Evolutionary conservation across 1,140 invertebrate genomes (phyloP), one percentile per base, ranked within the genome.

Genomic region (Chironomus tepperi): DNA sequence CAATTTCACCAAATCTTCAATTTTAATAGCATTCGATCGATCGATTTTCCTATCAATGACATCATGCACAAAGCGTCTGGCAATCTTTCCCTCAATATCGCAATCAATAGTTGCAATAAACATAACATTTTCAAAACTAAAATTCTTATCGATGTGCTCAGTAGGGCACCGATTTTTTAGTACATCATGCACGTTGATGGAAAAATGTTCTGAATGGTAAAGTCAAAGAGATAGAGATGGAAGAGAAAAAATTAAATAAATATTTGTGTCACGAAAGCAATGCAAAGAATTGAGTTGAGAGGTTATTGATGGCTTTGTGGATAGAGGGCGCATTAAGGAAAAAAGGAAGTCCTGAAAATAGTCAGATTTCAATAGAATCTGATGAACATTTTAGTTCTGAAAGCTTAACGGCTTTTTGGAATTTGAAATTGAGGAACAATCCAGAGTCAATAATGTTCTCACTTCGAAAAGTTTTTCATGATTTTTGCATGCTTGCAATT

Each of bases 61-160:
- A 19, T 70, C 65, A 19, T 70, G n/a, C 18, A 21, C 10, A 21
- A 9, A 70, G 9, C 65, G 65, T 70, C 65, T 70, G n/a, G 16
- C n/a, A 70, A 70, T 70, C 10, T 70, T 70, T 70, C 65, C 65
- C 18, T 70, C 65, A 21, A 70, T 70, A 21, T 70, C 65, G 19
- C 65, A 70, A 70, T 70, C 65, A 21, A 70, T 21, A 18, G 65
- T 70, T 19, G 16, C 16, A 7, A 70, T 21, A 70, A 70, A 70
- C 65, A 18, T 19, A 9, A 70, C 5, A 19, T 21, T 70, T 21
- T 70, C 8, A 21, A 70, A 70, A 18, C 18, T 18, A 21, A 70
- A 70, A 16, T 70, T 12, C 18, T 70, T 18, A 70, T 70, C 19
- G 9, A 18, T 18, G 3, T 21, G 16, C 65, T 70, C 65, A 21